Evolutionary conservation across 37 sponge, comb jelly and placozoan genomes (phyloP).

Genomic region (Amphimedon queenslandica): DNA sequence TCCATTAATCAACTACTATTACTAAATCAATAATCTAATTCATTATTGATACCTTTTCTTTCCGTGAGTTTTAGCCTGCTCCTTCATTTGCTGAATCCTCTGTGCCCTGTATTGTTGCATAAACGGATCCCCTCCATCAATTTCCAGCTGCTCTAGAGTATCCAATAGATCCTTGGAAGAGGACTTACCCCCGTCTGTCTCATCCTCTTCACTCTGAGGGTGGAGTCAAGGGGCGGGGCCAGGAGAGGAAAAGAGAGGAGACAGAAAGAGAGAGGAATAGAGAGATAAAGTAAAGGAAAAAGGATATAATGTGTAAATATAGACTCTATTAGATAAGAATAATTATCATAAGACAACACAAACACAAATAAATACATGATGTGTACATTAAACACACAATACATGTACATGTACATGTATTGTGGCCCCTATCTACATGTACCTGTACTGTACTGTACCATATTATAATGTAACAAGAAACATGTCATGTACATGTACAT

Average conservation of each 20-base stretch:
- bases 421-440: not conserved
- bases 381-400: too few species aligned
- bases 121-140: slow-evolving; percentile 57
- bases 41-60: slow-evolving; percentile 1
- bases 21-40: not conserved
- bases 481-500: not conserved
- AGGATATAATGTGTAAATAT: not conserved
- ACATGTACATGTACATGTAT: not conserved
- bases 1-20: not conserved
- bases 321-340: too few species aligned
- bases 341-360: too few species aligned
- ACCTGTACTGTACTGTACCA: not conserved
- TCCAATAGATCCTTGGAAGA: not conserved
- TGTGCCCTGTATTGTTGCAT: slow-evolving; percentile 54
- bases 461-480: not conserved
- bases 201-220: not conserved
- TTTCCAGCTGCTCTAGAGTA: slow-evolving; percentile 22
- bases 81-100: slow-evolving; percentile 55
- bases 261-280: not conserved
- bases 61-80: slow-evolving; percentile 36
- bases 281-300: not conserved
- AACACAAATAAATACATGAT: too few species aligned
- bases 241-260: not conserved
- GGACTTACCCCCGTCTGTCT: too few species aligned
- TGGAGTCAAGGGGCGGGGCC: not conserved